Evolutionary conservation across 2,113 vertebrate species (phyloP).

Genomic region (Poeciliopsis retropinna): DNA sequence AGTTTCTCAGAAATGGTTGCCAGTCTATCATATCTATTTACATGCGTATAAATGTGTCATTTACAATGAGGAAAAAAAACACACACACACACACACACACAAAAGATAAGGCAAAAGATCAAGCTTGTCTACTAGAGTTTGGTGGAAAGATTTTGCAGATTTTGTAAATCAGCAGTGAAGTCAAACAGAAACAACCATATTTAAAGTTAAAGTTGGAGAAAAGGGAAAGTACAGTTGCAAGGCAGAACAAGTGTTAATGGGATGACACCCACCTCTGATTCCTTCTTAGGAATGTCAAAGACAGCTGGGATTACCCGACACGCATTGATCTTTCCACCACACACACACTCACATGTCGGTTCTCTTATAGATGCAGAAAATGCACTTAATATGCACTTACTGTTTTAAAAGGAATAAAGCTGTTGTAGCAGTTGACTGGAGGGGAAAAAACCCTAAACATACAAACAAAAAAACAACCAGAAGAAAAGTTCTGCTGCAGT

Average conservation of each 20-base stretch:
- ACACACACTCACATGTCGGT: constrained; percentile 1
- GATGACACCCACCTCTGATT: constrained; percentile 60
- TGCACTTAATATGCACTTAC: background rate
- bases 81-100: too few species aligned
- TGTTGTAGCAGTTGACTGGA: background rate
- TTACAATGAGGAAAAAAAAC: background rate
- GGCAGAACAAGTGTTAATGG: constrained; percentile 43
- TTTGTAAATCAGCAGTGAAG: background rate
- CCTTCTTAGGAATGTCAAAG: constrained; percentile 32
- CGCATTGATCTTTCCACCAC: background rate
- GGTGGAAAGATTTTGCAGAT: background rate
- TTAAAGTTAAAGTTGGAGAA: constrained; percentile 4
- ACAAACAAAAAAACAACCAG: background rate
- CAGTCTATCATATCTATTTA: background rate
- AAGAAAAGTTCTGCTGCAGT: background rate
- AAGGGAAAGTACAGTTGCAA: background rate
- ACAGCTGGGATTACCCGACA: constrained; percentile 46
- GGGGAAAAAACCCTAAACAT: background rate
- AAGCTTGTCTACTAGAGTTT: background rate
- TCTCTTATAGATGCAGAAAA: constrained; percentile 1
- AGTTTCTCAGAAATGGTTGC: background rate
- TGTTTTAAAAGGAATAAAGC: background rate
- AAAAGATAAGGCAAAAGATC: too few species aligned
- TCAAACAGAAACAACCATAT: background rate
- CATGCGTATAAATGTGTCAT: too few species aligned